Evolutionary conservation across 1,140 invertebrate species (phyloP), one percentile per base, ranked within the genome.

Genomic region (Cotesia typhae): DNA sequence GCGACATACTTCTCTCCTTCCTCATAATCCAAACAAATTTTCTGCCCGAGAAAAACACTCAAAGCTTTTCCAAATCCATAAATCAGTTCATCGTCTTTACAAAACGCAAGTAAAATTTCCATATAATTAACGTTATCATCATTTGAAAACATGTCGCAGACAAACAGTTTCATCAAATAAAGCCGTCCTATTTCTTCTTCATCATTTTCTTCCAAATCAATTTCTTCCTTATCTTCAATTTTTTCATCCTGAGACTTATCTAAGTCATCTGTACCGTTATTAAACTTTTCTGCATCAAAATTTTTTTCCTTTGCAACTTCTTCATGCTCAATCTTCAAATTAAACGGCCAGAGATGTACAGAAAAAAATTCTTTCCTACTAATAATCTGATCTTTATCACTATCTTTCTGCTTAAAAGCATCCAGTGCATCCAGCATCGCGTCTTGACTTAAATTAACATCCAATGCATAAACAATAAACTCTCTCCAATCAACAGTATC

Each of bases 401-500:
- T 68, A 79, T 91, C 90, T 12, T 78, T 76, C 14, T 81, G 81
- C 17, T 82, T 77, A 63, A 90, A 89, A 1, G 77, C 73, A 70
- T 84, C 80, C 38, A 87, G 85, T 3, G 86, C 47, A 28, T 82
- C 70, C 20, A 91, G 74, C 35, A 91, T 77, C 72, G 91, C 87
- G 1, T 86, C 81, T 61, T 87, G 74, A 0, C 76, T 87, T 6
- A 90, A 88, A 20, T 79, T 74, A 10, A 91, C 77, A 66, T 88
- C 84, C 10, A 90, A 79, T 77, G 87, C 89, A 75, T 88, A 89
- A 70, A 91, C 82, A 10, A 92, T 80, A 73, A 92, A 91, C 78
- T 91, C 89, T 77, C 87, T 88, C 91, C 90, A 91, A 78, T 90
- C 87, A 9, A 91, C 71, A 55, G 87, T 88, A 3, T 84, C 81